Base-by-base conservation (phyloP, 2,797 vertebrate genomes). In the Salmo trutta region DNA sequence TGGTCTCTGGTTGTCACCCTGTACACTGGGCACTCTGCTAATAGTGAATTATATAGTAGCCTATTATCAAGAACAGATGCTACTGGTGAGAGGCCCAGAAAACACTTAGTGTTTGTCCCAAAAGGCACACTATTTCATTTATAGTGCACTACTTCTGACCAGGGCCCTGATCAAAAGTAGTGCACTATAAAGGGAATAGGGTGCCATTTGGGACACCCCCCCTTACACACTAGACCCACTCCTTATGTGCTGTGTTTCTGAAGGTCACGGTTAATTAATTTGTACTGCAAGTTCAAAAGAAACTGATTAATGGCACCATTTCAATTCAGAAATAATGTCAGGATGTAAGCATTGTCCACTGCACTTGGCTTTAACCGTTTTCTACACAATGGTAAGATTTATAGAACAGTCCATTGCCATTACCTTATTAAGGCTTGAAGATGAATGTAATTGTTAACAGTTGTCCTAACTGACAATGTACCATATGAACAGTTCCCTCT, bases 121-220 rank as follows among this genome's bases (percentile, higher is more conserved):
- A 91, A 91, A 85, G 83, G 88, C 81, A 84, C 76, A 79, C 69
- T 87, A 77, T 87, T 91, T 0, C 85, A 81, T 89, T 88, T 78
- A 47, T 12, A 47, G 41, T 47, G 2, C 41, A 12, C 2, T 47
- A 47, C 41, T 47, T 12, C 10, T 47, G 36, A 41, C 36, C 36
- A 41, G 7, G 36, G 36, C 36, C 36, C 6, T 41, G 41, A 12
- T 14, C 41, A 47, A 47, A 47, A 12, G 41, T 47, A 47, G 2
- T 47, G 41, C 10, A 47, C 41, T 47, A 12, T 47, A 3, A 47
- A 47, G 10, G 0, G 2, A 47, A 47, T 47, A 12, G 41, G 41
- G 41, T 47, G 41, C 10, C 41, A 47, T 47, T 47, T 47, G 10
- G 10, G 10, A 47, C 10, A 10, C 41, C 2, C 12, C 12, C 24